A percentile compares a stretch with the other conserved stretches of the same genome.
These are phyloP conservation scores for Eucidaris tribuloides DNA, from an alignment of 35 echinoderm and acorn worm genomes.

Conservation along the genomic window DNA sequence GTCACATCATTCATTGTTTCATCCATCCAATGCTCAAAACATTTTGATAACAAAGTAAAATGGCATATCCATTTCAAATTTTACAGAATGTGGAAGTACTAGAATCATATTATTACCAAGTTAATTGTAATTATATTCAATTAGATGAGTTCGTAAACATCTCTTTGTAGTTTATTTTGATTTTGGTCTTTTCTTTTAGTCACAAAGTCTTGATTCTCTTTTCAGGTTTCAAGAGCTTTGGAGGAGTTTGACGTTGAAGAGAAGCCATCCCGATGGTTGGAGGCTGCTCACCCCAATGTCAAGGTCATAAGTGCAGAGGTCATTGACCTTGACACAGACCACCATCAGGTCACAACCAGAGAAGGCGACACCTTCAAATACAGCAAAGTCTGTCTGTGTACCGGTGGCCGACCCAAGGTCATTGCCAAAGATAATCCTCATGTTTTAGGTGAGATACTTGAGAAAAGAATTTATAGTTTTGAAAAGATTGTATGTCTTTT, in stretches of 20 bases:
- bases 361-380: conserved; percentile 34
- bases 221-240: conserved; percentile 74
- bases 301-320: conserved; percentile 51
- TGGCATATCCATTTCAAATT: not conserved
- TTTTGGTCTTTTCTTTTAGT: no score
- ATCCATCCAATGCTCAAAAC: not conserved
- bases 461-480: no score
- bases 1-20: no score
- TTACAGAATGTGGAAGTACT: not conserved
- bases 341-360: conserved; percentile 32
- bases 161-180: no score
- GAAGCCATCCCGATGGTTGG: conserved; percentile 43
- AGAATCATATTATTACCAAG: no score
- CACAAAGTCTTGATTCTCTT: no score
- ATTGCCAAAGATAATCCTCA: conserved; percentile 71
- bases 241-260: conserved; percentile 93
- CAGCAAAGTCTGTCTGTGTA: conserved; percentile 79
- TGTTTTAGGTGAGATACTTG: conserved; percentile 66
- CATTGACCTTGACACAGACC: conserved; percentile 21
- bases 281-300: conserved; percentile 54
- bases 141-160: no score
- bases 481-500: no score
- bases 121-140: no score
- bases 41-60: not conserved
- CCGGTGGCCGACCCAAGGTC: conserved; percentile 71